Evolutionary conservation across 2,113 vertebrate genomes (phyloP), one percentile per base, ranked within the genome.

Genomic region (Xyliphius kryptos): DNA sequence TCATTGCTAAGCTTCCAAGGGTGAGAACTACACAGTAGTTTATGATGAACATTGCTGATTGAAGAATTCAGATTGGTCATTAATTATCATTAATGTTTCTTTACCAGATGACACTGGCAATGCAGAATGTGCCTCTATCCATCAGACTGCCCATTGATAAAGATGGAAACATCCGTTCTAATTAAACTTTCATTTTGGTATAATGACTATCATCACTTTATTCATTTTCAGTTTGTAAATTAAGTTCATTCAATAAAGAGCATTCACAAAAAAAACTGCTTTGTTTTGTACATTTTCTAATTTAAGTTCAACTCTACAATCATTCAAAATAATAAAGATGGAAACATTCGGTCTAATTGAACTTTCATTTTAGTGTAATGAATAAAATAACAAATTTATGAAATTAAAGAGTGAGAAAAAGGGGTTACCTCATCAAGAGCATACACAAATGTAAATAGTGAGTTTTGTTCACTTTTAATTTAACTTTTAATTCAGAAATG

Each of bases 1-100:
- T 79, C 54, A 50, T 87, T 70, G 47, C 91, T 79, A 89, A 85
- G 82, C 74, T 72, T 67, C 80, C 87, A 65, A 76, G 68, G 83
- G 88, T 89, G 66, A 51, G 52, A 14, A 50, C 4, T 44, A 12
- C 11, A 5, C 7, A 32, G 26, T 32, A 32, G 26, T 32, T 32
- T 32, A 32, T 32, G 26, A 32, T 32, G 26, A 32, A 32, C 26
- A 32, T 14, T 46, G 13, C n/a, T 46, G 1, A 15, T 6, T 46
- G 14, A 4, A 6, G 14, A n/a, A 46, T 46, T 46, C 6, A 5
- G 10, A 41, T 10, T 46, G 6, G 13, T 6, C n/a, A 46, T 46
- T 6, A 5, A 17, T 49, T 16, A 46, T 9, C 17, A 40, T 22
- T 56, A 7, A 20, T n/a, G 19, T 50, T 66, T 2, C 70, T 17